Percentiles rank a stretch among this genome's conserved stretches.
Conservation (phyloP, 2,888 invertebrate genomes). For the Eulithis testata region DNA sequence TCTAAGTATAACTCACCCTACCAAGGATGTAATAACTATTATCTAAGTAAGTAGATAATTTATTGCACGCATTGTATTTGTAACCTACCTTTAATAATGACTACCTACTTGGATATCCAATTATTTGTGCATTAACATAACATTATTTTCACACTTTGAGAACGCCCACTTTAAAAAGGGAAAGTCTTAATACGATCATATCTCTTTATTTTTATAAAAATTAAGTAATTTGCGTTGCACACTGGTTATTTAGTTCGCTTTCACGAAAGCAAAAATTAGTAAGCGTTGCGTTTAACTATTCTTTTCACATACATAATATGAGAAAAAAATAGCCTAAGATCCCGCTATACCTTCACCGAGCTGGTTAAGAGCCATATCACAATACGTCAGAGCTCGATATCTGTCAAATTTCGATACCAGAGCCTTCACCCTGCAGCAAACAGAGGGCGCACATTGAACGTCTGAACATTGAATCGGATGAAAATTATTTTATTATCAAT, state of each 20-base stretch:
- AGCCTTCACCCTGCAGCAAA: no score
- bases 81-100: constrained; percentile 27
- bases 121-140: constrained; percentile 53
- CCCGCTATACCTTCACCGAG: no score
- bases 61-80: constrained; percentile 37
- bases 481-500: no score
- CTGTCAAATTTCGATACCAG: no score
- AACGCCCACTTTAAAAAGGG: constrained; percentile 46
- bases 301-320: not conserved
- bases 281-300: not conserved
- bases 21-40: not conserved
- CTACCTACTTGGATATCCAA: constrained; percentile 42
- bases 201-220: constrained; percentile 31
- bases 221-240: constrained; percentile 31
- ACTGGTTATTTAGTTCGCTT: constrained; percentile 30
- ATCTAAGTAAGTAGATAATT: not conserved
- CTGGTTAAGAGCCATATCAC: no score
- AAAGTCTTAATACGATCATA: constrained; percentile 45
- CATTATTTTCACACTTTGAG: constrained; percentile 45
- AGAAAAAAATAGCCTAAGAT: not conserved
- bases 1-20: no score
- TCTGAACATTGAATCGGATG: no score
- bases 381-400: no score
- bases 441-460: no score
- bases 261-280: constrained; percentile 17